Base-by-base conservation (phyloP, 2,888 invertebrate species). In the Acrocyrtus sp. region DNA sequence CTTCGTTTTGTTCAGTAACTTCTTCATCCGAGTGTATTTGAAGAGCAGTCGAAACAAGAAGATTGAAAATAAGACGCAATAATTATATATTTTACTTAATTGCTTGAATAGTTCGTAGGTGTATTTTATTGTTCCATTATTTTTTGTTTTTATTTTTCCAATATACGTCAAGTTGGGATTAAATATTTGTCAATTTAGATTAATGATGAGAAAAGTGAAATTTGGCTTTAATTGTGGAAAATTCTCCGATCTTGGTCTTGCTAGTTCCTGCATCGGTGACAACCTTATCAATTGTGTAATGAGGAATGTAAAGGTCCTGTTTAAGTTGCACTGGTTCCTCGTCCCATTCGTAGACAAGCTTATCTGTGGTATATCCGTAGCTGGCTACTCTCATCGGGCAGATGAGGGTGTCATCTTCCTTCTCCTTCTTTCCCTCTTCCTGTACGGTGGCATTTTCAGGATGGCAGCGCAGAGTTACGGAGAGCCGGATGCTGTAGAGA, bases 1-100 rank as follows among this genome's bases (percentile, higher is more conserved):
- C 48, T 74, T 77, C 39, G 41, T 75, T 29, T 48, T 78, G 21
- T 78, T 78, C 17, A 75, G 75, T 47, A 72, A 76, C 53, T 78
- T 78, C 45, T 78, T 78, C 72, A 21, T 69, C 15, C 60, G 62
- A n/a, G 72, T 66, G 19, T 76, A 76, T 62, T 47, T 76, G 29
- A 68, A 63, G 19, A 75, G 51, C 12, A 27, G 27, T 27, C n/a
- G n/a, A n/a, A n/a, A n/a, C n/a, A n/a, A n/a, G n/a, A n/a, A n/a
- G n/a, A n/a, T n/a, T n/a, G n/a, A n/a, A n/a, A n/a, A n/a, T n/a
- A n/a, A n/a, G n/a, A n/a, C n/a, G n/a, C n/a, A n/a, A n/a, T n/a
- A n/a, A n/a, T n/a, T n/a, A n/a, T n/a, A n/a, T n/a, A n/a, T n/a
- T n/a, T n/a, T n/a, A n/a, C n/a, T n/a, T n/a, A n/a, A n/a, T n/a